These are phyloP conservation scores for Nautilus pompilius DNA, from an alignment of 1,140 invertebrate genomes.

Conservation along the genomic window DNA sequence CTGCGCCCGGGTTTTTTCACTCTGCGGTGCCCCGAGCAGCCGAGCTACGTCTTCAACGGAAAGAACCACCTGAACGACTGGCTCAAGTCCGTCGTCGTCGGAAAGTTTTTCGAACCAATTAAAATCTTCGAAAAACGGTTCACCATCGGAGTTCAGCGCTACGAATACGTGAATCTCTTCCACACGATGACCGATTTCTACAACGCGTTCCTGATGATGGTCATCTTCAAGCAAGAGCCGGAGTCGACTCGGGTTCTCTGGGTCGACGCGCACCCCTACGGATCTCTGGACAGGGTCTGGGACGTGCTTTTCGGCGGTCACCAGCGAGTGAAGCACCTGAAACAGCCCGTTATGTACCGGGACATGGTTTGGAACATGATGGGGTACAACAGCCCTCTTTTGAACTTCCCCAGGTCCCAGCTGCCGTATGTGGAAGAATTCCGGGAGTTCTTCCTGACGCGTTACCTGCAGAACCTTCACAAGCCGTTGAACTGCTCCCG, in stretches of 20 bases:
- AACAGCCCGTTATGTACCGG: slow-evolving; percentile 12
- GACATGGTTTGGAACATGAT: slow-evolving; percentile 40
- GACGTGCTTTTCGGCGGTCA: slow-evolving; percentile 30
- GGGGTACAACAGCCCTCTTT: slow-evolving; percentile 45
- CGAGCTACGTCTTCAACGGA: slow-evolving; percentile 8
- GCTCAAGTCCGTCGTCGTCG: slow-evolving; percentile 10
- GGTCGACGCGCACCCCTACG: slow-evolving; percentile 41
- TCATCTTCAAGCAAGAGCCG: slow-evolving; percentile 30
- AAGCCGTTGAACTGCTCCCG: slow-evolving; percentile 26
- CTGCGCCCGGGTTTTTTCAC: slow-evolving; percentile 30
- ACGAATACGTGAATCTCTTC: slow-evolving; percentile 52
- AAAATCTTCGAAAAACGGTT: slow-evolving; percentile 12
- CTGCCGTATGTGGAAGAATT: slow-evolving; percentile 45
- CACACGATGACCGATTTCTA: slow-evolving; percentile 53
- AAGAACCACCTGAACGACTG: slow-evolving; percentile 27
- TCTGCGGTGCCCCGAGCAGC: slow-evolving; percentile 15
- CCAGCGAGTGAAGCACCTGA: slow-evolving; percentile 16
- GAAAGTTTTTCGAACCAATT: slow-evolving; percentile 2
- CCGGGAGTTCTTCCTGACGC: slow-evolving; percentile 38
- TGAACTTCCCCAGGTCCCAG: slow-evolving; percentile 15
- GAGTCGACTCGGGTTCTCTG: slow-evolving; percentile 32
- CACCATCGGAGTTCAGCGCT: slow-evolving; percentile 34
- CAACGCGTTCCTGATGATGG: slow-evolving; percentile 45
- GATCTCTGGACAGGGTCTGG: slow-evolving; percentile 42
- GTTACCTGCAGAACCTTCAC: slow-evolving; percentile 4